phyloP scores from a whole-genome alignment of 2,113 vertebrate genomes.

The Alligator mississippiensis region DNA sequence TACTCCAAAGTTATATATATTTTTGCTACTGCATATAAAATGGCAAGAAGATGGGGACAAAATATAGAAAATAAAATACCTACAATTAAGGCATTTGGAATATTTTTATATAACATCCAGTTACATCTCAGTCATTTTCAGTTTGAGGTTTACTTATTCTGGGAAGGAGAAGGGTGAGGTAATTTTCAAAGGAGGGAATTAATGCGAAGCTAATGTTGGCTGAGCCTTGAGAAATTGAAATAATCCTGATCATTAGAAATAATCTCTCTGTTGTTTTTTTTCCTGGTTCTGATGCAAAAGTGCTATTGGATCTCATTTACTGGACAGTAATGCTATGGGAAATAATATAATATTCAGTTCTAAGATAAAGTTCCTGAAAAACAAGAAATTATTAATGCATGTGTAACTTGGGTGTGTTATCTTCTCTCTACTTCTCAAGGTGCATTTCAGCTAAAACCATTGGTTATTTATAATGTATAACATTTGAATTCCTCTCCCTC shows the following conservation, averaged over 20 bases:
- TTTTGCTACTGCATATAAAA: conserved; percentile 72
- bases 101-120: conserved; percentile 45
- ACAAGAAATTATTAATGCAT: neutral
- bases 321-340: neutral
- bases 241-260: neutral
- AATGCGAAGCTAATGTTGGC: conserved; percentile 9
- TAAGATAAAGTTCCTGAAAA: neutral
- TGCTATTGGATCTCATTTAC: neutral
- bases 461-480: neutral
- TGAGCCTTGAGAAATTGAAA: conserved; percentile 18
- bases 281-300: neutral
- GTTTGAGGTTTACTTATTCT: neutral
- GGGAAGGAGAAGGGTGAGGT: neutral
- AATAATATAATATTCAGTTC: neutral
- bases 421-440: neutral
- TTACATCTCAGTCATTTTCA: conserved; percentile 27
- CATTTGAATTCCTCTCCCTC: neutral
- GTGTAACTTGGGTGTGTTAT: neutral
- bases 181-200: conserved; percentile 17
- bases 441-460: neutral
- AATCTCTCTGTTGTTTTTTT: neutral
- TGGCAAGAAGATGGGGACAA: conserved; percentile 35
- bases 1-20: conserved; percentile 48
- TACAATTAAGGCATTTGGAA: neutral
- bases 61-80: conserved; percentile 38